phyloP scores from a whole-genome alignment of 2,888 invertebrate genomes.

The Drosophila melanosoma region DNA sequence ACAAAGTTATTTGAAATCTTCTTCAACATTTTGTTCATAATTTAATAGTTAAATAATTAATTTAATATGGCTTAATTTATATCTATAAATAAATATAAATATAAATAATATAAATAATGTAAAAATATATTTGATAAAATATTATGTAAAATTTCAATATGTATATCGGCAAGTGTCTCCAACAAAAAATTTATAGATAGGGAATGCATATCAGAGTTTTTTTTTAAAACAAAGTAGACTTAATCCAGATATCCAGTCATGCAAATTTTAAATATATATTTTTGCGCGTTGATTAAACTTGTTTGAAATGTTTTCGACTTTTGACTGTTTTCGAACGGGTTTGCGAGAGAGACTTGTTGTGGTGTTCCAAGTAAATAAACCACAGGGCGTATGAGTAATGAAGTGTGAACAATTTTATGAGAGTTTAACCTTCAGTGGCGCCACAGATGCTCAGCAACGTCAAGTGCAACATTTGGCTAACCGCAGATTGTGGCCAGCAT shows the following conservation, averaged over 20 bases:
- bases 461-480: conserved; percentile 26
- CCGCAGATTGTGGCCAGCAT: conserved; percentile 45
- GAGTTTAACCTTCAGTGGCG: conserved; percentile 10
- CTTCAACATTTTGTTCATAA: background rate
- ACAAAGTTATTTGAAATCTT: background rate
- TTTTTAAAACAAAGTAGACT: background rate
- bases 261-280: conserved; percentile 14
- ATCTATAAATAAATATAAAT: too few species aligned
- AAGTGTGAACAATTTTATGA: conserved; percentile 22
- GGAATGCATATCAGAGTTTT: background rate
- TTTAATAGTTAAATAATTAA: background rate
- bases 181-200: background rate
- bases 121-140: too few species aligned
- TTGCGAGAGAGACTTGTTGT: conserved; percentile 1
- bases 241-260: conserved; percentile 10
- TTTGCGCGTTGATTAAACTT: conserved; percentile 34
- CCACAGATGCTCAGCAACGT: background rate
- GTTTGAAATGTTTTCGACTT: conserved; percentile 1
- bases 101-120: too few species aligned
- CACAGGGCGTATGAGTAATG: conserved; percentile 63
- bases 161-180: background rate
- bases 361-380: background rate
- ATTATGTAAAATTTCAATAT: too few species aligned
- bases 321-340: conserved; percentile 15
- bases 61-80: background rate